Conservation (phyloP, 2,113 vertebrate genomes). For the Notarius lentiginosus region DNA sequence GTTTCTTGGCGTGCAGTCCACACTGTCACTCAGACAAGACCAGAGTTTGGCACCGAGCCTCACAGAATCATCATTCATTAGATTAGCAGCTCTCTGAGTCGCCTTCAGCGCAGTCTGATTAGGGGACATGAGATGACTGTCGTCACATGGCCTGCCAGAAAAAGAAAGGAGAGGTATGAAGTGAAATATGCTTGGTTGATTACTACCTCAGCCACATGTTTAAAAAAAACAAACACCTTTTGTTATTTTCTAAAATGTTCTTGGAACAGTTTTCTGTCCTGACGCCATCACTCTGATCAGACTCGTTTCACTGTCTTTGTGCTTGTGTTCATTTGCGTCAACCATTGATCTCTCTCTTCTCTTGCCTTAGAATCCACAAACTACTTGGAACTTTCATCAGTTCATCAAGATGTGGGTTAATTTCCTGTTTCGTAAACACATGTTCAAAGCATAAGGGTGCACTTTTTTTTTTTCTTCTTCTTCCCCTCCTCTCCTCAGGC, state of each 20-base stretch:
- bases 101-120: slow-evolving; percentile 29
- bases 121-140: background rate
- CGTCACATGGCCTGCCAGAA: slow-evolving; percentile 14
- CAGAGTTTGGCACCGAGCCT: background rate
- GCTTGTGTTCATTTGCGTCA: too few relatives aligned
- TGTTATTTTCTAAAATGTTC: background rate
- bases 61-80: slow-evolving; percentile 32
- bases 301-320: too few relatives aligned
- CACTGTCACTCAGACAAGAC: background rate
- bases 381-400: background rate
- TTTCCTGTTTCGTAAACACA: background rate
- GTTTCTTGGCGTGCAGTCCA: background rate
- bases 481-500: background rate
- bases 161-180: background rate
- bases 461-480: too few relatives aligned
- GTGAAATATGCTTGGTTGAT: slow-evolving; percentile 29
- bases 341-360: background rate
- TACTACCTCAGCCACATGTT: background rate
- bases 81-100: background rate
- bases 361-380: background rate
- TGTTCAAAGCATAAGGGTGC: background rate
- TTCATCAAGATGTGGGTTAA: background rate
- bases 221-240: background rate
- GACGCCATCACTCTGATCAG: too few relatives aligned
- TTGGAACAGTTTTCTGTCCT: background rate